Evolutionary conservation across 2,888 invertebrate genomes (phyloP).

Genomic region (Embidobia sp.): DNA sequence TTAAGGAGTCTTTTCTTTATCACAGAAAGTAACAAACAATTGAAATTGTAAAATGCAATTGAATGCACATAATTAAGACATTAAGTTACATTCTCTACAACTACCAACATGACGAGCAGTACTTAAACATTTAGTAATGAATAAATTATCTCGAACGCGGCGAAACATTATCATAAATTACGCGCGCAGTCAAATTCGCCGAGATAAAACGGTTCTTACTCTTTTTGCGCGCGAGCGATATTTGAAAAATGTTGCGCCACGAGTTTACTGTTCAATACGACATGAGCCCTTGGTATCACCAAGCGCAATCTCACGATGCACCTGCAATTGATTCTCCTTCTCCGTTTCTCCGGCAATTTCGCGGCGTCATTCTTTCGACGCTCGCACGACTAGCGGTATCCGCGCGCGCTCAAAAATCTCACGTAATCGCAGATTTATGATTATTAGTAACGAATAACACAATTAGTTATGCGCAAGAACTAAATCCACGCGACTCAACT

Average conservation of each 20-base stretch:
- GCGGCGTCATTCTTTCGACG: conserved; percentile 20
- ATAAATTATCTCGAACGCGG: conserved; percentile 16
- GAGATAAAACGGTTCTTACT: conserved; percentile 17
- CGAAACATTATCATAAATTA: conserved; percentile 34
- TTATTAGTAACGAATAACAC: conserved; percentile 31
- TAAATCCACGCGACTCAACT: conserved; percentile 20
- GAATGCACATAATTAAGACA: conserved; percentile 18
- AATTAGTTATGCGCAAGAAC: conserved; percentile 36
- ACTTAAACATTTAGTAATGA: conserved; percentile 17
- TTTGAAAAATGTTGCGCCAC: conserved; percentile 33
- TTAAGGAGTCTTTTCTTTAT: no score
- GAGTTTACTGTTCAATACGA: conserved; percentile 38
- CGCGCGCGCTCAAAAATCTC: conserved; percentile 21
- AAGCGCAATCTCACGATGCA: conserved; percentile 34
- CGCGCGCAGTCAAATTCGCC: conserved; percentile 10
- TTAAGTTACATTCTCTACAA: conserved; percentile 26
- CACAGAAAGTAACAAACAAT: no score
- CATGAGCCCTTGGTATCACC: conserved; percentile 33
- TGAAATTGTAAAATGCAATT: no score
- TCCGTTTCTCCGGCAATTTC: conserved; percentile 1
- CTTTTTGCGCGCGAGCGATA: not conserved
- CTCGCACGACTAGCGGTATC: no score
- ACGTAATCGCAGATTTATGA: conserved; percentile 36
- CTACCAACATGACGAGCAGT: conserved; percentile 11
- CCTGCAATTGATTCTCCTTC: conserved; percentile 39